Base-by-base conservation (phyloP, 1,140 invertebrate species). In the Zaprionus ornatus region DNA sequence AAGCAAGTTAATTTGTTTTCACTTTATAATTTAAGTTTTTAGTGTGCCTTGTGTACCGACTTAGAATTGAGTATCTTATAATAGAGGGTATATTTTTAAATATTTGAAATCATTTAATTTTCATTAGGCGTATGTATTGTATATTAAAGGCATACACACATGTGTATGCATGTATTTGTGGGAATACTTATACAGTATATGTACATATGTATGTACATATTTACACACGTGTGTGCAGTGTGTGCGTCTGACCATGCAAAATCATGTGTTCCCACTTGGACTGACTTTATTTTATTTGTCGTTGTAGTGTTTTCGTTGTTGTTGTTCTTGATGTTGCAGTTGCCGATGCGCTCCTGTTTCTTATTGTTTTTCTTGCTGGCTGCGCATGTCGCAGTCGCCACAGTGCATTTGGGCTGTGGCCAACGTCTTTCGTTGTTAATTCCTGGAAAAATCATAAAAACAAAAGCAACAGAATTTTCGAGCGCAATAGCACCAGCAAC, bases 391-490 rank as follows among this genome's bases (percentile, higher is more conserved):
- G 67, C 17, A 62, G 59, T 73, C 40, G 40, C 40, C 35, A 37
- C 35, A 37, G 35, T 37, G 69, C 32, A 25, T 68, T 74, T 74
- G 50, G 37, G 77, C 63, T 74, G 65, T 64, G 59, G 57, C 59
- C 69, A 57, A 78, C 71, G 71, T 75, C 74, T 73, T 78, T 75
- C 77, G 74, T 88, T 69, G 83, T 80, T 77, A 65, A 78, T 87
- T 87, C 84, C 68, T 75, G 80, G 84, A 87, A 87, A 87, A 88
- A 80, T 79, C 84, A 87, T 87, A 87, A 87, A 87, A 87, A 87
- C 84, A 87, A 87, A 87, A 82, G 80, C 72, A 87, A 83, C 81
- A 88, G 82, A 87, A 88, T 88, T 88, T 87, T 87, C 80, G 83
- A 88, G 80, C 88, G 83, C 80, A 85, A 82, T 82, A 86, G 82